A percentile compares a stretch with the other conserved stretches of the same genome.
Evolutionary conservation across 2,797 vertebrate genomes (phyloP).

Genomic region (Tinamus major): DNA sequence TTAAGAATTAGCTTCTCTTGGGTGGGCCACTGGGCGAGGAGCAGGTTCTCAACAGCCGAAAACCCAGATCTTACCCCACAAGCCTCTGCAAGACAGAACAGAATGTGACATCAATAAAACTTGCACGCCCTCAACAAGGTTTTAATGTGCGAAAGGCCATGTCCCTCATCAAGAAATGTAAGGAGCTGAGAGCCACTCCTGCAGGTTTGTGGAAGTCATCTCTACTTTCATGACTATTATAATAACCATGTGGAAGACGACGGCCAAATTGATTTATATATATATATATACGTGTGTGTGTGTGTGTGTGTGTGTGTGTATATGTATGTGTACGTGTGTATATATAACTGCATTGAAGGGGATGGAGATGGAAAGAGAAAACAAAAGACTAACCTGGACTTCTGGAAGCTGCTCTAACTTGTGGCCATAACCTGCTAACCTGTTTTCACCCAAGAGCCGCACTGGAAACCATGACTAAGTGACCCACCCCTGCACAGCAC

Average conservation of each 20-base stretch:
- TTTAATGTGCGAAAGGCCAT: background rate
- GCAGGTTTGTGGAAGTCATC: accelerated
- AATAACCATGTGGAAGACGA: background rate
- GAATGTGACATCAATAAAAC: background rate
- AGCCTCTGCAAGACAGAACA: conserved; percentile 27
- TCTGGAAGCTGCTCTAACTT: background rate
- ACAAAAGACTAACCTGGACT: background rate
- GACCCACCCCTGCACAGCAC: accelerated
- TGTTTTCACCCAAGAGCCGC: background rate
- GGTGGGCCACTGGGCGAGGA: conserved; percentile 83
- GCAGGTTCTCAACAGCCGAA: conserved; percentile 70
- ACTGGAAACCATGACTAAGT: background rate
- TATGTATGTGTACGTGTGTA: background rate
- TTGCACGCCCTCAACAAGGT: accelerated
- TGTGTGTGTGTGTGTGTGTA: background rate
- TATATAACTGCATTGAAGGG: background rate
- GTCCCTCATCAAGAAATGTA: background rate
- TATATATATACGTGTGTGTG: background rate
- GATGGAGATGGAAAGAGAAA: background rate
- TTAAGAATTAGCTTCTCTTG: conserved; percentile 81
- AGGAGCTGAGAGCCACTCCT: accelerated
- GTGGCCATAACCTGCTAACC: background rate
- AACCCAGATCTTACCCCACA: conserved; percentile 77
- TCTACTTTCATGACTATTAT: background rate
- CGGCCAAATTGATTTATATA: too few species aligned